phyloP scores from a whole-genome alignment of 2,888 invertebrate genomes.

The Sphaeridia pumilis region DNA sequence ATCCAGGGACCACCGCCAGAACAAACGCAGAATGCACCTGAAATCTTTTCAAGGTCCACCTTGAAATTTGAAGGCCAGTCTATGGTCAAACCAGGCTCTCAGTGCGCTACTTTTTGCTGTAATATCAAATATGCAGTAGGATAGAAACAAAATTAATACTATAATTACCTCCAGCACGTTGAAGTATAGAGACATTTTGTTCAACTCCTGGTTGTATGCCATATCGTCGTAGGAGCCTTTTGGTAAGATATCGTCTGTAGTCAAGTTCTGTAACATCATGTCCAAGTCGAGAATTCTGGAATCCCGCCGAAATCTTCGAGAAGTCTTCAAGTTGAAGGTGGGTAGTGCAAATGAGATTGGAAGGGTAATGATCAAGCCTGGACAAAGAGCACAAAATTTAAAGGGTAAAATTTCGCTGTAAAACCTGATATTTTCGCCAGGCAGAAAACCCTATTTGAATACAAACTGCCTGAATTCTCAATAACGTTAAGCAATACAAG shows the following conservation, averaged over 20 bases:
- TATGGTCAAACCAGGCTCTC: no score
- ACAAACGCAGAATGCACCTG: no score
- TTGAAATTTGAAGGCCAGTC: not conserved
- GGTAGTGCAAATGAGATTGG: constrained; percentile 35
- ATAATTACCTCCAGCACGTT: constrained; percentile 32
- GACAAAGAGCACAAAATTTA: not conserved
- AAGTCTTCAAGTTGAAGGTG: constrained; percentile 34
- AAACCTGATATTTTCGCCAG: no score
- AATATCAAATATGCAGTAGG: no score
- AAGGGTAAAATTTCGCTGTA: no score
- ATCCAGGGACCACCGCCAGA: no score
- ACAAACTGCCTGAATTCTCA: no score
- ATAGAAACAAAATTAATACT: no score
- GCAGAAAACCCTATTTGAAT: no score
- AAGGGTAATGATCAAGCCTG: constrained; percentile 33
- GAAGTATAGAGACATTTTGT: constrained; percentile 35
- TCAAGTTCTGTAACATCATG: constrained; percentile 18
- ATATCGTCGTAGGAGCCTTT: constrained; percentile 34
- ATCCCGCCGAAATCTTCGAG: constrained; percentile 25
- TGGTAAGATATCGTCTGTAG: constrained; percentile 33
- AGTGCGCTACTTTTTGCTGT: no score
- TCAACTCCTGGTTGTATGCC: constrained; percentile 33
- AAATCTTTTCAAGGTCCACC: not conserved
- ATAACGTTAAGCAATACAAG: no score
- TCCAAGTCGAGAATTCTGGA: not conserved